Evolutionary conservation across 2,113 vertebrate genomes (phyloP).

Genomic region (Calidris pygmaea): DNA sequence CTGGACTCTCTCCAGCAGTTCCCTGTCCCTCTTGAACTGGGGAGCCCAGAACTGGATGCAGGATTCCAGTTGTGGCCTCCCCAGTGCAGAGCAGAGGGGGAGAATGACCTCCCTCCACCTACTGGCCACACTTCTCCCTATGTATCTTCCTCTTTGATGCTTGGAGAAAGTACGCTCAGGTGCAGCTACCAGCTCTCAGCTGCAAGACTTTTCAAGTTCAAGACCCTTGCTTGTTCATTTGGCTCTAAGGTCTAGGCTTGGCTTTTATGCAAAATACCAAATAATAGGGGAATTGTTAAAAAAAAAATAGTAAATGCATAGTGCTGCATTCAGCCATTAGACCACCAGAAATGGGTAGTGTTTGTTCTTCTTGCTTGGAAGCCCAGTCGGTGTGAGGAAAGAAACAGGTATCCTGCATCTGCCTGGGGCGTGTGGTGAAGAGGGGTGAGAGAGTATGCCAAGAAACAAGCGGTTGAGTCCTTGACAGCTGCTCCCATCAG

Average conservation of each 20-base stretch:
- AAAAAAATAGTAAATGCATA: no score
- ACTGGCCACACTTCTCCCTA: no score
- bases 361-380: not conserved
- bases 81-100: no score
- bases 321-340: not conserved
- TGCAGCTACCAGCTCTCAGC: not conserved
- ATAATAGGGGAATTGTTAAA: not conserved
- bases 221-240: not conserved
- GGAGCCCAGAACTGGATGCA: no score
- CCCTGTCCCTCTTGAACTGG: no score
- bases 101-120: no score
- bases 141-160: not conserved
- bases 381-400: not conserved
- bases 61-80: no score
- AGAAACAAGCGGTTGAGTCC: not conserved
- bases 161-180: not conserved
- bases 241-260: not conserved
- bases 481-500: not conserved
- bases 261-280: not conserved
- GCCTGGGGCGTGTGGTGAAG: not conserved
- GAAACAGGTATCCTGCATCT: not conserved
- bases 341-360: not conserved
- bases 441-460: not conserved
- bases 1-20: no score
- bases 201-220: not conserved